These are phyloP conservation scores for Incurvaria masculella DNA, from an alignment of 2,888 invertebrate genomes.

Conservation along the genomic window DNA sequence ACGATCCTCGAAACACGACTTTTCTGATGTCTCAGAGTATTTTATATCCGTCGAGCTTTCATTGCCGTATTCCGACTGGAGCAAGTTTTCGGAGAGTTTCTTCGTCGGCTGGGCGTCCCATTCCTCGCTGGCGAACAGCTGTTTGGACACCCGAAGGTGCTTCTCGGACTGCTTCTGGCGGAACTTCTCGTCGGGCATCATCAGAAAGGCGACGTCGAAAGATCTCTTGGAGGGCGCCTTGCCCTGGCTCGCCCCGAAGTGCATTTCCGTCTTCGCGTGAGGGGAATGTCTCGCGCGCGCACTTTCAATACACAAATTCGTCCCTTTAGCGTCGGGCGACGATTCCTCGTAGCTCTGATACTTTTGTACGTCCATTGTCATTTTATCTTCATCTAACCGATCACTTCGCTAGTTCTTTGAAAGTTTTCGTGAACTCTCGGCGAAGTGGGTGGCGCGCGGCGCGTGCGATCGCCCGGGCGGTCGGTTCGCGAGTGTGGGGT, in stretches of 20 bases:
- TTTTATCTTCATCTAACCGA: slow-evolving; percentile 47
- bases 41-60: slow-evolving; percentile 36
- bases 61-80: slow-evolving; percentile 36
- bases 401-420: slow-evolving; percentile 28
- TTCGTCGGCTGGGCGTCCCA: slow-evolving; percentile 43
- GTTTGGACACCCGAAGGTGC: slow-evolving; percentile 51
- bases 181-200: slow-evolving; percentile 82
- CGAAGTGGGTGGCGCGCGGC: slow-evolving; percentile 25
- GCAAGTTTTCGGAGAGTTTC: slow-evolving; percentile 41
- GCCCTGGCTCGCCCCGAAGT: slow-evolving; percentile 32
- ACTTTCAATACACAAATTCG: slow-evolving; percentile 44
- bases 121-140: slow-evolving; percentile 46
- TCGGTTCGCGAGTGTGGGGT: slow-evolving; percentile 44
- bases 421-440: slow-evolving; percentile 52
- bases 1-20: slow-evolving; percentile 28
- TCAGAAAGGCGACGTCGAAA: slow-evolving; percentile 88
- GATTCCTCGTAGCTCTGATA: slow-evolving; percentile 48
- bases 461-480: slow-evolving; percentile 46
- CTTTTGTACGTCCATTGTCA: slow-evolving; percentile 69
- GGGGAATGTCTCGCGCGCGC: slow-evolving; percentile 40
- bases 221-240: slow-evolving; percentile 66
- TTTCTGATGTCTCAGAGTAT: slow-evolving; percentile 27
- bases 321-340: slow-evolving; percentile 47
- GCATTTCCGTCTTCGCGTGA: slow-evolving; percentile 37
- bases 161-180: slow-evolving; percentile 61